Evolutionary conservation across 2,888 invertebrate genomes (phyloP).

Genomic region (Watsonalla binaria): DNA sequence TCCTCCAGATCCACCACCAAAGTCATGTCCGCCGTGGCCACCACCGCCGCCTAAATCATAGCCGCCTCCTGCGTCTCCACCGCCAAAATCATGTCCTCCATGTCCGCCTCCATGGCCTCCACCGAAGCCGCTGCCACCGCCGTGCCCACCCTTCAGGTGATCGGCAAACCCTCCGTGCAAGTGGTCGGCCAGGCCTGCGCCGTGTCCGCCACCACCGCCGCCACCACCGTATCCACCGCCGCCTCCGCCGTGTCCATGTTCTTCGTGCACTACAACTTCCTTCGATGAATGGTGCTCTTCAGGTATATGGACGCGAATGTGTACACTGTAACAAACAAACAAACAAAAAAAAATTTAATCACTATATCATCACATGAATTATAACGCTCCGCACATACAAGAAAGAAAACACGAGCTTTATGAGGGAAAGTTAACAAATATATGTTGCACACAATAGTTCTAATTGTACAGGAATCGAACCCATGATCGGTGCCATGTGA

Average conservation of each 20-base stretch:
- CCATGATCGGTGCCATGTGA: too few species aligned
- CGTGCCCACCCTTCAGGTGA: slow-evolving; percentile 40
- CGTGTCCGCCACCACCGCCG: slow-evolving; percentile 27
- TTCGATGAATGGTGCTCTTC: slow-evolving; percentile 68
- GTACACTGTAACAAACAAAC: slow-evolving; percentile 72
- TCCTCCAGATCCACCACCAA: slow-evolving; percentile 46
- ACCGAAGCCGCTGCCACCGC: slow-evolving; percentile 45
- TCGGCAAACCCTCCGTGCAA: slow-evolving; percentile 52
- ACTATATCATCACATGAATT: not conserved
- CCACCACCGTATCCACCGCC: slow-evolving; percentile 25
- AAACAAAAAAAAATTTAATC: slow-evolving; percentile 9
- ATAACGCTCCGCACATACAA: not conserved
- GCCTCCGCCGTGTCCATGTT: slow-evolving; percentile 50
- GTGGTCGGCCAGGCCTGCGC: slow-evolving; percentile 39
- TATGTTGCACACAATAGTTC: too few species aligned
- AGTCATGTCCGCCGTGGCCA: slow-evolving; percentile 61
- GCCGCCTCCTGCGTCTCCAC: slow-evolving; percentile 21
- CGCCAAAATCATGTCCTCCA: slow-evolving; percentile 22
- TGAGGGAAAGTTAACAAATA: too few species aligned
- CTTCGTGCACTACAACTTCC: slow-evolving; percentile 65
- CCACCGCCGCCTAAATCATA: slow-evolving; percentile 40
- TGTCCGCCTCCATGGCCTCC: slow-evolving; percentile 53
- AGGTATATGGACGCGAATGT: slow-evolving; percentile 77
- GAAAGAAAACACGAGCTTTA: not conserved
- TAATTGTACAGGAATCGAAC: too few species aligned